A percentile compares a stretch with the other conserved stretches of the same genome.
Evolutionary conservation across 2,888 invertebrate species (phyloP).

Genomic region (Octodonta nipae): DNA sequence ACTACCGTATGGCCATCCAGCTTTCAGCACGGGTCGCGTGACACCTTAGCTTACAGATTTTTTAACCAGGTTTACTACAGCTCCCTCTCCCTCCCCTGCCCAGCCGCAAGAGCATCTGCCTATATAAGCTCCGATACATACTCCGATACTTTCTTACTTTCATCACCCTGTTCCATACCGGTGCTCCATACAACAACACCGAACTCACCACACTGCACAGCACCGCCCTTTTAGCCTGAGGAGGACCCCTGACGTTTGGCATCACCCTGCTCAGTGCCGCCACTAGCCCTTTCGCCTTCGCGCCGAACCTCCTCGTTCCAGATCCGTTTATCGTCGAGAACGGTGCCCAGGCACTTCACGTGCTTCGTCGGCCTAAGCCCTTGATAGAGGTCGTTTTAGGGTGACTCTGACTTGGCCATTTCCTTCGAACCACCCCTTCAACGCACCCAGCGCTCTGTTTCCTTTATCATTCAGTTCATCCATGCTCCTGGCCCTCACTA

Average conservation of each 20-base stretch:
- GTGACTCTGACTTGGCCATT: conserved; percentile 8
- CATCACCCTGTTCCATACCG: background rate
- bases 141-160: background rate
- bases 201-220: background rate
- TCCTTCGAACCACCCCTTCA: conserved; percentile 5
- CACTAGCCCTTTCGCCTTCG: background rate
- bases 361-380: too few species aligned
- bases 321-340: too few species aligned
- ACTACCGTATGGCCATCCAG: too few species aligned
- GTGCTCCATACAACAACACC: background rate
- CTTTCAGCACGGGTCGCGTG: too few species aligned
- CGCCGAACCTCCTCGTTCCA: too few species aligned
- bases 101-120: background rate
- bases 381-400: too few species aligned
- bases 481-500: too few species aligned
- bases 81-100: background rate
- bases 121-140: too few species aligned
- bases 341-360: too few species aligned
- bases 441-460: background rate
- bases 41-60: too few species aligned
- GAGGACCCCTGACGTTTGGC: background rate
- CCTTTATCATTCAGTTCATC: conserved; percentile 3
- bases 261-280: background rate
- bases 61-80: too few species aligned
- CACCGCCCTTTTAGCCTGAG: background rate